Evolutionary conservation across 2,888 invertebrate genomes (phyloP).

Genomic region (Acanthacorydalis orientalis): DNA sequence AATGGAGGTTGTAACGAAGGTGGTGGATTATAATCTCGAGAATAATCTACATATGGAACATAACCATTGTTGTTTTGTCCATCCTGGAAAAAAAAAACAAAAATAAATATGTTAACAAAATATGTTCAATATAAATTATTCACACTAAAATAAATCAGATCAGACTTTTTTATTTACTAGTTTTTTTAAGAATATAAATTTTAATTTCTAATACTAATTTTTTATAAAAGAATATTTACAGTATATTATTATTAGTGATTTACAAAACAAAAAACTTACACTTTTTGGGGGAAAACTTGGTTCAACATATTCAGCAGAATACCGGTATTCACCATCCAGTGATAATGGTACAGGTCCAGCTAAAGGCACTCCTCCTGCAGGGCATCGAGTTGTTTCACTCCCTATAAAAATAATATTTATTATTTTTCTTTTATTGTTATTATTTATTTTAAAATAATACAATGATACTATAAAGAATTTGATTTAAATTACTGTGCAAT

Average conservation of each 20-base stretch:
- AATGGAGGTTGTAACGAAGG: slow-evolving; percentile 37
- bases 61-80: slow-evolving; percentile 74
- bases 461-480: too few species aligned
- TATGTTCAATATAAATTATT: slow-evolving; percentile 12
- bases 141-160: too few species aligned
- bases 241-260: too few species aligned
- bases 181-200: too few species aligned
- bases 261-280: slow-evolving; percentile 15
- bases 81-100: slow-evolving; percentile 31
- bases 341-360: slow-evolving; percentile 64
- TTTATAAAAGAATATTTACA: too few species aligned
- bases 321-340: slow-evolving; percentile 48
- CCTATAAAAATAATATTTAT: not conserved
- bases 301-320: slow-evolving; percentile 63
- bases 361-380: slow-evolving; percentile 48
- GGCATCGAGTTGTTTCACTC: slow-evolving; percentile 2
- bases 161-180: too few species aligned
- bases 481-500: too few species aligned
- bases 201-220: too few species aligned
- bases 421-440: not conserved
- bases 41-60: slow-evolving; percentile 77
- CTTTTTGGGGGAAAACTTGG: slow-evolving; percentile 60
- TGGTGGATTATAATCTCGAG: slow-evolving; percentile 77
- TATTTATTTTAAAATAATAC: too few species aligned
- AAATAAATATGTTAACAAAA: not conserved